Evolutionary conservation across 2,797 vertebrate genomes (phyloP).

Genomic region (Furcifer pardalis): DNA sequence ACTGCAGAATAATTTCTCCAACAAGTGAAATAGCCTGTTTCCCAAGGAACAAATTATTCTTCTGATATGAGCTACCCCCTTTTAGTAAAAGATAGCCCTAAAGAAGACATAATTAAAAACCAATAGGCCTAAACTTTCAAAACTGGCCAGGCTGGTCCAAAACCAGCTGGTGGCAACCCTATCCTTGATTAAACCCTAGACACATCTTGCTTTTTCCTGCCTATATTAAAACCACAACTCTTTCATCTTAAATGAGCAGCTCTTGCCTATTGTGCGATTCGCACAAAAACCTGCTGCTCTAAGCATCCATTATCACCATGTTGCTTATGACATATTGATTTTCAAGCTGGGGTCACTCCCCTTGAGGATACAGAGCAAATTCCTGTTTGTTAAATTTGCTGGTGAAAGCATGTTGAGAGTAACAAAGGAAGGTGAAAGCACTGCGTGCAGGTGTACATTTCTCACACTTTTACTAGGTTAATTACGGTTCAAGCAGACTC

Average conservation of each 20-base stretch:
- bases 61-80: conserved; percentile 13
- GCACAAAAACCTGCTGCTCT: conserved; percentile 66
- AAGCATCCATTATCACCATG: conserved; percentile 65
- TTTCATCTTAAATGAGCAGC: conserved; percentile 68
- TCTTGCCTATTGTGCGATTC: conserved; percentile 45
- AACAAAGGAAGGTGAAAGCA: conserved; percentile 17
- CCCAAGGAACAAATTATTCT: conserved; percentile 47
- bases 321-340: conserved; percentile 69
- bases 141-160: background rate
- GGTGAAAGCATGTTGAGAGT: conserved; percentile 44
- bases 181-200: conserved; percentile 52
- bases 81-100: background rate
- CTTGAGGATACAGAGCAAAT: conserved; percentile 65
- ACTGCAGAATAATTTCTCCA: conserved; percentile 4
- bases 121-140: background rate
- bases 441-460: background rate
- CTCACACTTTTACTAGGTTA: background rate
- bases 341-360: conserved; percentile 60
- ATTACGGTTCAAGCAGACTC: background rate
- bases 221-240: conserved; percentile 37
- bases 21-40: background rate
- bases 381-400: conserved; percentile 58
- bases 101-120: background rate
- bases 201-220: conserved; percentile 31
- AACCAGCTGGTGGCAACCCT: background rate